Evolutionary conservation across 2,888 invertebrate species (phyloP).

Genomic region (Caenorhabditis wallacei): DNA sequence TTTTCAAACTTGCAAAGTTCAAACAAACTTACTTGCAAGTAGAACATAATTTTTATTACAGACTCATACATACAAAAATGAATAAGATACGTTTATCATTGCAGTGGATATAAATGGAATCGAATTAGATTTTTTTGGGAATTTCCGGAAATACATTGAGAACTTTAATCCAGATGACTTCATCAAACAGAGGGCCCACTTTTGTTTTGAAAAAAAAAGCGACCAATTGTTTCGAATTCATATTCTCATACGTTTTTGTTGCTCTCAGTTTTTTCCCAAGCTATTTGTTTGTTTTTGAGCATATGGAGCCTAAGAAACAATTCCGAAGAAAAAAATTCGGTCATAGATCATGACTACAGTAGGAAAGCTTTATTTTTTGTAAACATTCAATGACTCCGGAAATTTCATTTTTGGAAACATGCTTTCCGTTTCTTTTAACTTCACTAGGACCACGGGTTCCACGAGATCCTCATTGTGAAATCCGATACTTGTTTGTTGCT

Average conservation of each 20-base stretch:
- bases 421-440: background rate
- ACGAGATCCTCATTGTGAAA: slow-evolving; percentile 49
- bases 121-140: too few species aligned
- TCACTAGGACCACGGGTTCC: slow-evolving; percentile 53
- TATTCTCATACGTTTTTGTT: slow-evolving; percentile 11
- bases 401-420: background rate
- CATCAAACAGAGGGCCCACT: too few species aligned
- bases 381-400: slow-evolving; percentile 33
- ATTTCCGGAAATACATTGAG: too few species aligned
- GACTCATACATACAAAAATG: too few species aligned
- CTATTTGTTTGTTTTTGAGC: slow-evolving; percentile 56
- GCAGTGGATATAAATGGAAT: too few species aligned
- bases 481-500: slow-evolving; percentile 61
- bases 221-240: background rate
- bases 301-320: slow-evolving; percentile 41
- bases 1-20: slow-evolving; percentile 28
- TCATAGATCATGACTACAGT: slow-evolving; percentile 48
- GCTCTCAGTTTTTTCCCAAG: slow-evolving; percentile 20
- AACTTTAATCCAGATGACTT: too few species aligned
- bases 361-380: slow-evolving; percentile 32
- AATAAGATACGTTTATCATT: too few species aligned
- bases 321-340: slow-evolving; percentile 11
- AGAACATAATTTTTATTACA: too few species aligned
- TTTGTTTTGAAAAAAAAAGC: too few species aligned
- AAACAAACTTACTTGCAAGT: too few species aligned